Base-by-base conservation (phyloP, 64 coral and sea anemone species). In the Montipora sp. region DNA sequence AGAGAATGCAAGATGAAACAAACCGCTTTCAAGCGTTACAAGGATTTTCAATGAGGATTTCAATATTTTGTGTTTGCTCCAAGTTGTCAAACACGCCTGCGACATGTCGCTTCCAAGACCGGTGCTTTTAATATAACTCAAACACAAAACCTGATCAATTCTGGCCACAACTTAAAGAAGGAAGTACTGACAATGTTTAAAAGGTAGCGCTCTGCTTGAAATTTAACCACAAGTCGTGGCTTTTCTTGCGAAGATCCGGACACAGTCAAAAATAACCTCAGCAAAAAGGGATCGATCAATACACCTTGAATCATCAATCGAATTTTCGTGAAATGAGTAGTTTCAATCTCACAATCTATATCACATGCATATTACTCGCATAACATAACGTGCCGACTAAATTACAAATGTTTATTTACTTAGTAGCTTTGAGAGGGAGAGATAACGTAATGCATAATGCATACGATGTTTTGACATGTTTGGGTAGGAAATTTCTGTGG, bases 381-480 rank as follows among this genome's bases (percentile, higher is more conserved):
- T 5, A 70, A 47, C 45, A 72, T 51, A 45, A 70, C 10, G 70
- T 50, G 45, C 82, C 82, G 82, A 85, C 65, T 36, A 14, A 82
- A 9, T 48, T 49, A 19, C 44, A 49, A 85, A 73, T 85, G 82
- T 85, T 85, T 85, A 72, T 85, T 85, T 85, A 85, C 82, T 71
- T 68, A 47, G 80, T 0, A 43, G 80, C 80, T 82, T 83, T 80
- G 12, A 13, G 19, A 85, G 27, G 1, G 18, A 85, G 47, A 85
- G 82, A 85, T 85, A 85, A 85, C 63, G 15, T 85, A 49, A 85
- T 85, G 81, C 44, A 84, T 84, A 49, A 85, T 85, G 60, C 60
- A 14, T 71, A 72, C 50, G 82, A 65, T 36, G 36, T 36, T 36
- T 36, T 36, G 36, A 36, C 36, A 85, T 85, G 47, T 72, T 85